A percentile compares a stretch with the other conserved stretches of the same genome.
phyloP scores from a whole-genome alignment of 2,797 vertebrate genomes.

The Hippocampus kuda region DNA sequence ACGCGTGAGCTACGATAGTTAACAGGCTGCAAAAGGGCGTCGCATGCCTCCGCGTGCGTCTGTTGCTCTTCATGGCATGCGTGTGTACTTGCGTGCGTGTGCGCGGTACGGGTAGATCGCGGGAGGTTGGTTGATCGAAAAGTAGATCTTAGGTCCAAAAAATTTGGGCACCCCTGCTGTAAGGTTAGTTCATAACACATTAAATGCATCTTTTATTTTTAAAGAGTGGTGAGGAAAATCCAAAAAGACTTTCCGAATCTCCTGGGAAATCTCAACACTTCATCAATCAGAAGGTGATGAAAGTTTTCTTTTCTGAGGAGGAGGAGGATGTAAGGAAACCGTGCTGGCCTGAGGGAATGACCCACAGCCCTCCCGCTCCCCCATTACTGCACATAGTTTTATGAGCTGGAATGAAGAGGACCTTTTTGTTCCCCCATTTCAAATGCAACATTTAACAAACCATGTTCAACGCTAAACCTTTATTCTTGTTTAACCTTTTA shows the following conservation, averaged over 20 bases:
- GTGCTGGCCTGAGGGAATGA: conserved; percentile 41
- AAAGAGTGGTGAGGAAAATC: conserved; percentile 51
- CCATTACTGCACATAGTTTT: conserved; percentile 63
- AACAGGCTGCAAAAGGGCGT: too few relatives aligned
- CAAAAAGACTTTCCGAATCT: conserved; percentile 63
- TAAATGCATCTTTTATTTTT: conserved; percentile 46
- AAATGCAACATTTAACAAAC: not conserved
- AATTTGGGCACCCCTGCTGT: not conserved
- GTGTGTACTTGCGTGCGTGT: not conserved
- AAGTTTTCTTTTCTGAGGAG: conserved; percentile 65
- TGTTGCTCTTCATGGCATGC: too few relatives aligned
- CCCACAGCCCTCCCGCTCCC: conserved; percentile 40
- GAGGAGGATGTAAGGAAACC: conserved; percentile 64
- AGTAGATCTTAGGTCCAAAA: too few relatives aligned
- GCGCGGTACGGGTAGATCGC: too few relatives aligned
- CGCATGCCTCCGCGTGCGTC: too few relatives aligned
- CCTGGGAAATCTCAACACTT: conserved; percentile 49
- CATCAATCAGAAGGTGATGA: conserved; percentile 74
- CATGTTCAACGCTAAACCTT: not conserved
- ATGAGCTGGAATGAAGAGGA: conserved; percentile 55
- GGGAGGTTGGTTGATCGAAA: too few relatives aligned
- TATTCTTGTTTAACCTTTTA: not conserved
- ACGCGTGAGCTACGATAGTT: too few relatives aligned
- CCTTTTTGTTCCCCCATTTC: not conserved
- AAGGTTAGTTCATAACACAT: too few relatives aligned